Evolutionary conservation across 1,140 invertebrate species (phyloP).

Genomic region (Hydropsyche tenuis): DNA sequence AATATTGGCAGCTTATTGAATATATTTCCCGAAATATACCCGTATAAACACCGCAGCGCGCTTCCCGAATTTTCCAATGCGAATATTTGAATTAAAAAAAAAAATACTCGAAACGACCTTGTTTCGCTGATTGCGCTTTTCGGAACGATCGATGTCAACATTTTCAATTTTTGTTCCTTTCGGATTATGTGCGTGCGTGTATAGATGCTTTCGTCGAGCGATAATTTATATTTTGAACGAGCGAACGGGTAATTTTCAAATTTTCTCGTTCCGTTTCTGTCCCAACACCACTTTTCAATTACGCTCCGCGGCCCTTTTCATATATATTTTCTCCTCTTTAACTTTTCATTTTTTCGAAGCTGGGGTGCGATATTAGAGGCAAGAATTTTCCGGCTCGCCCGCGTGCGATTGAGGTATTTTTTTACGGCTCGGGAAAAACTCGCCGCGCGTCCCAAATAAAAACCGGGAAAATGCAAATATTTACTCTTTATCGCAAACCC

Average conservation of each 20-base stretch:
- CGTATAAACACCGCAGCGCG: no score
- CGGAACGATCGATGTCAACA: no score
- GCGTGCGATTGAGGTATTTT: constrained; percentile 46
- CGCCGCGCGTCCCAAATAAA: constrained; percentile 43
- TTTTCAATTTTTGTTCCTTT: no score
- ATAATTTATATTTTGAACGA: constrained; percentile 2
- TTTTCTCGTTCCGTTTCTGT: neutral
- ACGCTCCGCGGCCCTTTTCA: constrained; percentile 35
- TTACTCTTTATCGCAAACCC: constrained; percentile 47
- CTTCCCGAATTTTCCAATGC: no score
- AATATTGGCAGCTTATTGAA: constrained; percentile 49
- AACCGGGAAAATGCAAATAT: constrained; percentile 50
- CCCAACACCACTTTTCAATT: constrained; percentile 47
- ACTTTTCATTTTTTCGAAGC: constrained; percentile 38
- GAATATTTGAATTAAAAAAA: no score
- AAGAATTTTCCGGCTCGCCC: constrained; percentile 29
- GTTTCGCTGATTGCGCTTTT: no score
- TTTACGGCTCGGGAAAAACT: constrained; percentile 33
- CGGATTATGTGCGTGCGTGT: no score
- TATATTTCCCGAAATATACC: constrained; percentile 16
- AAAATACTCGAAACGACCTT: no score
- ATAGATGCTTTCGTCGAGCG: no score
- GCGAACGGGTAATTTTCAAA: constrained; percentile 42
- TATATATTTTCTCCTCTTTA: constrained; percentile 38
- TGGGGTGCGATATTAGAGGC: constrained; percentile 22